phyloP scores from a whole-genome alignment of 2,113 vertebrate genomes.

The Trachemys scripta region DNA sequence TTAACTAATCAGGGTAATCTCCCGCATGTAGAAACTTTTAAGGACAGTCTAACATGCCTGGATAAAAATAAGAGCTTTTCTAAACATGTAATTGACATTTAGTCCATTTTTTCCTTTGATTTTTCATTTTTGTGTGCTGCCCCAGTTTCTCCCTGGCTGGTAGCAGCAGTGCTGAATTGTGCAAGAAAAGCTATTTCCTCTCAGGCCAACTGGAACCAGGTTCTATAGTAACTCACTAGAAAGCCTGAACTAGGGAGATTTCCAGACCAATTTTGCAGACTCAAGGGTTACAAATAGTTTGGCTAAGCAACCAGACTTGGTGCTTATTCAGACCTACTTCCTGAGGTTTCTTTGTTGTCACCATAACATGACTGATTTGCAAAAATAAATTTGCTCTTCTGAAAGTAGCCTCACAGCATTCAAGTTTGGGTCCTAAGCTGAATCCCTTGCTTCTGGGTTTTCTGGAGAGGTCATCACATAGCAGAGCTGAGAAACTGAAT shows the following conservation, averaged over 20 bases:
- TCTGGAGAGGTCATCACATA: too few species aligned
- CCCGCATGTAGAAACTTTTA: neutral
- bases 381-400: neutral
- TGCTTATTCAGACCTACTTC: neutral
- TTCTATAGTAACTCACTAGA: neutral
- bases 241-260: neutral
- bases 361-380: neutral
- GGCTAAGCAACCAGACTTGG: neutral
- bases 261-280: neutral
- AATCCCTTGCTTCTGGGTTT: neutral
- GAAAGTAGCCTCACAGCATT: neutral
- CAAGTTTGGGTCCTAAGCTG: neutral
- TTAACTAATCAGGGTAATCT: neutral
- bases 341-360: neutral
- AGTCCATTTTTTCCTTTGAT: neutral
- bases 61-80: neutral
- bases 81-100: neutral
- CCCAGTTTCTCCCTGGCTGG: neutral
- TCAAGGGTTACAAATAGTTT: neutral
- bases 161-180: neutral
- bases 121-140: fast-evolving
- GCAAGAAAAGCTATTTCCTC: neutral
- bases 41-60: neutral
- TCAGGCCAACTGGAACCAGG: neutral
- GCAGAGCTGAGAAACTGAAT: neutral